Percentiles rank a stretch among this genome's conserved stretches.
Conservation (phyloP, 2,113 vertebrate genomes). For the Nansenia antarctica region DNA sequence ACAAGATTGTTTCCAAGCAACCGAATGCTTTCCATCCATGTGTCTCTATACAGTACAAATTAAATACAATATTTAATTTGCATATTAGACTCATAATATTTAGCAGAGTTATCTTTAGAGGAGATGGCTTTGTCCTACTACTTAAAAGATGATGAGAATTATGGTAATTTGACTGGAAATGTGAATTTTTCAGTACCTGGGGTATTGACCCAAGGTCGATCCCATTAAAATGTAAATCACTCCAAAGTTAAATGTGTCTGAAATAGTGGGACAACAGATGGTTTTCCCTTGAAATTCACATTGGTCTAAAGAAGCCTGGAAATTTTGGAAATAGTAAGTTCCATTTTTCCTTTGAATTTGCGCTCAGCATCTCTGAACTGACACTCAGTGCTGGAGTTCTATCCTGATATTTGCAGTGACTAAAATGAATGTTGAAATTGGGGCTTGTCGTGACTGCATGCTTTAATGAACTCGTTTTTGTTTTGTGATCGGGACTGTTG, state of each 20-base stretch:
- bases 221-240: slow-evolving; percentile 84
- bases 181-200: slow-evolving; percentile 74
- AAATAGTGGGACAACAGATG: slow-evolving; percentile 59
- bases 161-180: slow-evolving; percentile 76
- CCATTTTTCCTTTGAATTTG: slow-evolving; percentile 26
- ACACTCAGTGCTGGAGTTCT: slow-evolving; percentile 14
- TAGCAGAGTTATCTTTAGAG: slow-evolving; percentile 65
- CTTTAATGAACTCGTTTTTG: slow-evolving; percentile 11
- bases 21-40: slow-evolving; percentile 1
- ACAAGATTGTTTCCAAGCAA: background rate
- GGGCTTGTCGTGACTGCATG: background rate
- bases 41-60: slow-evolving; percentile 45
- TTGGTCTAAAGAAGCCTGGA: slow-evolving; percentile 23
- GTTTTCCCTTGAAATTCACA: slow-evolving; percentile 50
- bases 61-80: slow-evolving; percentile 36
- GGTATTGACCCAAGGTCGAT: slow-evolving; percentile 76
- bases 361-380: slow-evolving; percentile 23
- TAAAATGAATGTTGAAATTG: background rate
- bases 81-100: slow-evolving; percentile 45
- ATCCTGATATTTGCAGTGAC: slow-evolving; percentile 5
- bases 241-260: slow-evolving; percentile 67
- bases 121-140: slow-evolving; percentile 68
- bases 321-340: slow-evolving; percentile 7
- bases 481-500: slow-evolving; percentile 12
- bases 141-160: slow-evolving; percentile 78